Conservation (phyloP, 2,797 vertebrate genomes). For the Sciurus vulgaris region DNA sequence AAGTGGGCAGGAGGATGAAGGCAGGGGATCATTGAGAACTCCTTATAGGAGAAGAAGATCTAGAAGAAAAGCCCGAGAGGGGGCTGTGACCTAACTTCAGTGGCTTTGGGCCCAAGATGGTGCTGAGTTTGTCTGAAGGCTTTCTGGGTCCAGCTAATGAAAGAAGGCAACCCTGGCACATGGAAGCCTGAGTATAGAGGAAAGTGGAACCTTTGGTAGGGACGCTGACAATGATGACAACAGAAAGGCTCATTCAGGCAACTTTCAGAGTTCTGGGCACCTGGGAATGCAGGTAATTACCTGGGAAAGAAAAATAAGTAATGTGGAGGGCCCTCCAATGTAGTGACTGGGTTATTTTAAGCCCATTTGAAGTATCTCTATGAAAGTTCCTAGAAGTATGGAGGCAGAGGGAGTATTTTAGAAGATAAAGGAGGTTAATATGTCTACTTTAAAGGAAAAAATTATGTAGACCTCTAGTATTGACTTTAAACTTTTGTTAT, state of each 20-base stretch:
- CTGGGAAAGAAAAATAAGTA: not conserved
- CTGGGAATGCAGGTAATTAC: not conserved
- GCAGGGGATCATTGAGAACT: not conserved
- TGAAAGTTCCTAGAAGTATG: not conserved
- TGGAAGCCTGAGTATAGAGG: not conserved
- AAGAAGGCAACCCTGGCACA: not conserved
- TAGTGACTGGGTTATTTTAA: not conserved
- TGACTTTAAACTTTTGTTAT: conserved; percentile 19
- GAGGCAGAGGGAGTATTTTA: not conserved
- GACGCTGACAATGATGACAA: not conserved
- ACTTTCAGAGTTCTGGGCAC: not conserved
- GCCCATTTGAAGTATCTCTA: not conserved
- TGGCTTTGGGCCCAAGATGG: not conserved
- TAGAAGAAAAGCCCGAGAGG: not conserved
- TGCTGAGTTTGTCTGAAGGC: not conserved
- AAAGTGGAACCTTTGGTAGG: not conserved
- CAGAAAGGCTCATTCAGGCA: not conserved
- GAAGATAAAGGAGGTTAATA: not conserved
- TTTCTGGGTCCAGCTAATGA: not conserved
- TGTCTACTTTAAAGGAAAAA: conserved; percentile 5
- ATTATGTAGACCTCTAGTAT: not conserved
- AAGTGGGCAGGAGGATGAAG: not conserved
- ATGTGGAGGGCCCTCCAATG: not conserved
- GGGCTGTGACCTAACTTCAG: not conserved
- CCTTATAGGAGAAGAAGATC: not conserved